Percentiles rank a stretch among this genome's conserved stretches.
Conservation (phyloP, 2,797 vertebrate species). For the Hippocampus kuda region DNA sequence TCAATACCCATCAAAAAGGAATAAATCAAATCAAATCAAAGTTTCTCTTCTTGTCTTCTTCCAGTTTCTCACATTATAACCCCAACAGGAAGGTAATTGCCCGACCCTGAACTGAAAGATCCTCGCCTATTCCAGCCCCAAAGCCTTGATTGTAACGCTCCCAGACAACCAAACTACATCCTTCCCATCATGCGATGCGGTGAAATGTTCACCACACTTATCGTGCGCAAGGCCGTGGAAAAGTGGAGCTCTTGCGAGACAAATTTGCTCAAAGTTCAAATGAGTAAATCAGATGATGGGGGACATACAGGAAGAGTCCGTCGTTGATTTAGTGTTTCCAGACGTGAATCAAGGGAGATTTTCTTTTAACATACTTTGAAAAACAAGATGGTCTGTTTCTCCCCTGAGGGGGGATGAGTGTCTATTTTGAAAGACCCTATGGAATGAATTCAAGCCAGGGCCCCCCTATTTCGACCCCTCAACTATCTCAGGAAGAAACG, state of each 20-base stretch:
- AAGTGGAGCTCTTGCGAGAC: not conserved
- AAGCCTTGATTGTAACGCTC: not conserved
- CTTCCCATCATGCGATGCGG: not conserved
- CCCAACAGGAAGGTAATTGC: not conserved
- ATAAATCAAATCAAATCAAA: not conserved
- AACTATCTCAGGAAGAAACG: not conserved
- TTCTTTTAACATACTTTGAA: not conserved
- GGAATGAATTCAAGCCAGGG: not conserved
- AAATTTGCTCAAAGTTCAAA: not conserved
- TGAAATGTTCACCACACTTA: not conserved
- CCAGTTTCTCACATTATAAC: no score
- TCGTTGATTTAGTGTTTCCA: slow-evolving; percentile 1
- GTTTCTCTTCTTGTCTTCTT: no score
- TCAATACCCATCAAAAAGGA: not conserved
- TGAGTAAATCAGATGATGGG: not conserved
- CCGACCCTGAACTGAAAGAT: not conserved
- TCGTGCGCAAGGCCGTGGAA: not conserved
- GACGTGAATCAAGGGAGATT: not conserved
- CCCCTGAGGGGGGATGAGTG: not conserved
- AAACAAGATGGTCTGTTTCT: not conserved
- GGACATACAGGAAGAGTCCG: not conserved
- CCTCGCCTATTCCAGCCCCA: no score
- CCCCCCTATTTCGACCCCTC: not conserved
- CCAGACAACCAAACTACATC: not conserved
- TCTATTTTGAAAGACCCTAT: not conserved